Conservation (phyloP, 2,113 vertebrate genomes). For the human region GRCh38 chr9:86318001-86318500, state of each 20-base stretch:
- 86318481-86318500: not conserved
- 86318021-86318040: not conserved
- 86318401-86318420: not conserved
- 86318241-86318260: not conserved
- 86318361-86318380: not conserved
- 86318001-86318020: not conserved
- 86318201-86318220: not conserved
- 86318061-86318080: slow-evolving; percentile 27
- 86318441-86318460: not conserved
- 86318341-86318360: not conserved
- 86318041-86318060: not conserved
- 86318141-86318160: not conserved
- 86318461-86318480: not conserved
- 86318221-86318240: not conserved
- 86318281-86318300: not conserved
- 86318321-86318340: not conserved
- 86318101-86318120: not conserved
- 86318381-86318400: not conserved
- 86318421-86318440: not conserved
- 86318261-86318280: not conserved
- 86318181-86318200: not conserved
- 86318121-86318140: not conserved
- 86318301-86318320: not conserved
- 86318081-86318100: not conserved
- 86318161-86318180: not conserved